Evolutionary conservation across 1,140 invertebrate genomes (phyloP), one percentile per base, ranked within the genome.

Genomic region (Pectinophora gossypiella): DNA sequence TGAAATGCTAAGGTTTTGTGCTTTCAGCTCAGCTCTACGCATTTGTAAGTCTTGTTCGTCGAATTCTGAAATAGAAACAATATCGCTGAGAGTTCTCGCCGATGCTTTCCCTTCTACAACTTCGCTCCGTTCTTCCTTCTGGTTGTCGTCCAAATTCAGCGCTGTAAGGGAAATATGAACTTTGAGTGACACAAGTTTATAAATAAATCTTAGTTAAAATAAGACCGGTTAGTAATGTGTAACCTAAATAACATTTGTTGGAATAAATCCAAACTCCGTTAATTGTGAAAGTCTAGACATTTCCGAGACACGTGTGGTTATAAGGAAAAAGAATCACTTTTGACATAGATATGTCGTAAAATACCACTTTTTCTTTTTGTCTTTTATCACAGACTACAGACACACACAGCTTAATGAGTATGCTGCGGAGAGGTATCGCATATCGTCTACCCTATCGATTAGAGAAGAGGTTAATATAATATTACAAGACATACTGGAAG

Each of bases 41-140:
- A 90, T 83, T 40, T 88, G 87, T 9, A 89, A 65, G 60, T 90
- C 90, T 49, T 89, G 88, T 48, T 93, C 92, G 42, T 92, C 91
- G 47, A 89, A 92, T 49, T 93, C 92, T 0, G 92, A 92, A 76
- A 93, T 92, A 0, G 92, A 93, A 2, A 93, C 77, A 46, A 94
- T 93, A 56, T 93, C 93, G 64, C 92, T 93, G 0, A 94, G 75
- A 0, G 92, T 93, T 19, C 92, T 82, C 1, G 90, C 92, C 35
- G 92, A 91, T 1, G 85, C 87, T 63, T 91, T 91, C 4, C 82
- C 76, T 50, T 83, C 69, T 42, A 89, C 61, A 72, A 62, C 63
- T 85, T 90, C 64, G 67, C 76, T 74, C 72, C 79, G 23, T 51
- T 82, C 56, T 50, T 80, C 51, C 73, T 70, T 72, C 76, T 88